A percentile compares a stretch with the other conserved stretches of the same genome.
These are phyloP conservation scores for Patella depressa DNA, from an alignment of 2,888 invertebrate species.

Conservation along the genomic window DNA sequence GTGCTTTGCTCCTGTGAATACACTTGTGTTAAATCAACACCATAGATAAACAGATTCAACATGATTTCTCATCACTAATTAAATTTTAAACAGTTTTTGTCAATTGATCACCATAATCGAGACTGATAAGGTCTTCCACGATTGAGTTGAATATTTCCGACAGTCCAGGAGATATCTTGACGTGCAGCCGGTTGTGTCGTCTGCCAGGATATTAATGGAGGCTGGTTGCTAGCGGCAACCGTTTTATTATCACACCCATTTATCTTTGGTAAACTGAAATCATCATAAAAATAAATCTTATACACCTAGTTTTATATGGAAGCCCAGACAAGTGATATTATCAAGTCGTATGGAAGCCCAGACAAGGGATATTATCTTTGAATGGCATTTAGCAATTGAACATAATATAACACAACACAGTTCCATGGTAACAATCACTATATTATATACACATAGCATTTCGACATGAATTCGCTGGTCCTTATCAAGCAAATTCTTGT, in stretches of 20 bases:
- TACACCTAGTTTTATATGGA: not conserved
- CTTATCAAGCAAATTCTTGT: too few relatives aligned
- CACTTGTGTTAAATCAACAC: too few relatives aligned
- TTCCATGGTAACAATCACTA: too few relatives aligned
- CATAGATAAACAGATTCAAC: too few relatives aligned
- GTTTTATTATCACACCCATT: not conserved
- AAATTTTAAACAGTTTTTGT: too few relatives aligned
- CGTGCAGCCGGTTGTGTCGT: not conserved
- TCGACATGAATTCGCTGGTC: too few relatives aligned
- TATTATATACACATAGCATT: too few relatives aligned
- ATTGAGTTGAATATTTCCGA: conserved; percentile 36
- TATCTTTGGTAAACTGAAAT: not conserved
- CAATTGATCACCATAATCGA: not conserved
- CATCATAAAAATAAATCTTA: not conserved
- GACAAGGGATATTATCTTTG: not conserved
- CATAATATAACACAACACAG: too few relatives aligned
- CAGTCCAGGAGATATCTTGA: conserved; percentile 39
- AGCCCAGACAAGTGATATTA: not conserved
- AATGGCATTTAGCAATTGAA: too few relatives aligned
- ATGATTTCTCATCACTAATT: too few relatives aligned
- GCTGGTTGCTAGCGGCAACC: not conserved
- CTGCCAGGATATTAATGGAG: not conserved
- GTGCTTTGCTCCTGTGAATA: too few relatives aligned
- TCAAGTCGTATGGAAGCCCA: not conserved
- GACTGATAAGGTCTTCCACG: not conserved